Evolutionary conservation across 2,113 vertebrate genomes (phyloP).

Genomic region (Nothoprocta perdicaria): DNA sequence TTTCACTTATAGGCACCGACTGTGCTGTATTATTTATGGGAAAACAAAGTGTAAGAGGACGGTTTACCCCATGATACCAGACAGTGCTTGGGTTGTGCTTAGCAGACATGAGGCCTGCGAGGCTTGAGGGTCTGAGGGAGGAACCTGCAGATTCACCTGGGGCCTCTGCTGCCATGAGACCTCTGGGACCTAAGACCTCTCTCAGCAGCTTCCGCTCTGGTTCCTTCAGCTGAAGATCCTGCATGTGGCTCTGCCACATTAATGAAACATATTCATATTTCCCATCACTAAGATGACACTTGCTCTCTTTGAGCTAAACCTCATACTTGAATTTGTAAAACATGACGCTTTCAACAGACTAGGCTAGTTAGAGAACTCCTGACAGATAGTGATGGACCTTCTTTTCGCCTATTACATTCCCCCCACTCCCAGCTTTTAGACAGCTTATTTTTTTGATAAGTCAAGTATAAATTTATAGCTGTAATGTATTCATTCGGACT

Average conservation of each 20-base stretch:
- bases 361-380: not conserved
- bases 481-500: not conserved
- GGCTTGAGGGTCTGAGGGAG: not conserved
- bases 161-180: not conserved
- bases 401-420: not conserved
- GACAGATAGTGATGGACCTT: not conserved
- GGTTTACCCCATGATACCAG: not conserved
- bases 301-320: slow-evolving; percentile 4
- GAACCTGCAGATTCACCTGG: not conserved
- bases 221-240: not conserved
- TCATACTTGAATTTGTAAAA: not conserved
- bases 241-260: not conserved
- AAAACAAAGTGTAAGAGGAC: not conserved
- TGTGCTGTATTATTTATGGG: not conserved
- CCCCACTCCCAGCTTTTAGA: not conserved
- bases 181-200: not conserved
- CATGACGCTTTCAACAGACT: not conserved
- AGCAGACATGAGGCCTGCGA: not conserved
- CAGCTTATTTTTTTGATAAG: slow-evolving; percentile 15
- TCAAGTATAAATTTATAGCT: not conserved
- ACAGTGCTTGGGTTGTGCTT: no score
- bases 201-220: not conserved
- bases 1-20: not conserved
- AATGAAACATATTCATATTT: not conserved
- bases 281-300: not conserved